Conservation (phyloP, 1,140 invertebrate genomes). For the Pseudomyrmex sp. region DNA sequence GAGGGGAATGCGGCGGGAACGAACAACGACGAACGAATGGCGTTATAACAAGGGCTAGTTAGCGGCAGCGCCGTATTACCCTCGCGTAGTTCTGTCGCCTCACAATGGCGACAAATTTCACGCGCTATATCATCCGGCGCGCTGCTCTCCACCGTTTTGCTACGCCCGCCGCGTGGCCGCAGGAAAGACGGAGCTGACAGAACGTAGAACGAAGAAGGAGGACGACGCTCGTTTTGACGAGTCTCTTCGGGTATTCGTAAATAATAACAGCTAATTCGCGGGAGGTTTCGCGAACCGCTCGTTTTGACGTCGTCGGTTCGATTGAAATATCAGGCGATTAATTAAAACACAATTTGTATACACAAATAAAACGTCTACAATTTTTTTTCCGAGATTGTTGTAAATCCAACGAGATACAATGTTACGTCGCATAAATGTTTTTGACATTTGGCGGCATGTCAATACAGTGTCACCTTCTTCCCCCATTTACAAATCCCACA, state of each 20-base stretch:
- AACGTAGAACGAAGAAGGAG: conserved; percentile 15
- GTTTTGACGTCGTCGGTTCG: not conserved
- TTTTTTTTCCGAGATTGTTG: too few species aligned
- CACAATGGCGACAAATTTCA: conserved; percentile 85
- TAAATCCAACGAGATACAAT: too few species aligned
- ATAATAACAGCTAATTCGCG: conserved; percentile 63
- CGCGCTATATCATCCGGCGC: conserved; percentile 78
- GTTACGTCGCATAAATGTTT: too few species aligned
- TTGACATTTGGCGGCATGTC: too few species aligned
- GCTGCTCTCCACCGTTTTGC: conserved; percentile 22
- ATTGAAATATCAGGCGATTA: not conserved
- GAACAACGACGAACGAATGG: conserved; percentile 79
- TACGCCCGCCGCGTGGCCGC: conserved; percentile 50
- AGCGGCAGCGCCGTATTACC: conserved; percentile 80
- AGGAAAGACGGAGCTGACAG: conserved; percentile 63
- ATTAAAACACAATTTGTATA: too few species aligned
- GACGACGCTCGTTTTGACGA: not conserved
- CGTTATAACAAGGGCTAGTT: conserved; percentile 84
- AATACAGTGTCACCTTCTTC: not conserved
- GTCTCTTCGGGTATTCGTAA: not conserved
- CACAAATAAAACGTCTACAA: too few species aligned
- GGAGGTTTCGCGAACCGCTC: not conserved
- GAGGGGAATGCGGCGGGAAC: conserved; percentile 49
- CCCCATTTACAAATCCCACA: not conserved
- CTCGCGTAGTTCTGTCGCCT: conserved; percentile 79